Evolutionary conservation across 2,888 invertebrate species (phyloP), one percentile per base, ranked within the genome.

Genomic region (Catonia carolina): DNA sequence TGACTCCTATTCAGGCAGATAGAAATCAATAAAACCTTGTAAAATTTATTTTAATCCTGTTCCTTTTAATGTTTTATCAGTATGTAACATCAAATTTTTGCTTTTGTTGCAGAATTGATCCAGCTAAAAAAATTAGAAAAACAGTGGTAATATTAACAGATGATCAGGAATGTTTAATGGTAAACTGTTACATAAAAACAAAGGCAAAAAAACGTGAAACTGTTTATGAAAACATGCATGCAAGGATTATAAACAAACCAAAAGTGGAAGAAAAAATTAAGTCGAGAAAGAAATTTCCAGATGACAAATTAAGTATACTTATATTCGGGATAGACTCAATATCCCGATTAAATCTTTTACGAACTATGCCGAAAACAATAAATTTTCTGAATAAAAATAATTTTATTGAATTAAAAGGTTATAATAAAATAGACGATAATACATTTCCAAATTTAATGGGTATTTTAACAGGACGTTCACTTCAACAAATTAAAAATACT

Each of bases 401-500:
- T n/a, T n/a, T n/a, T n/a, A n/a, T n/a, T n/a, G n/a, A n/a, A n/a
- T n/a, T n/a, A n/a, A n/a, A n/a, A n/a, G 92, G 88, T 1, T 91
- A 89, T 70, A 78, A 78, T 62, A 80, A 89, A 80, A 80, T 89
- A 60, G 90, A 83, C 5, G 93, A 93, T 67, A 94, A 94, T 67
- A 93, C 93, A 0, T 90, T 88, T 68, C 91, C 94, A 0, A 96
- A 95, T 72, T 72, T 94, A 49, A 85, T 92, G 79, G 89, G 92
- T 0, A 77, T 87, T 45, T 74, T 89, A n/a, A 83, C 86, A 0
- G 94, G 93, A 1, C 76, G 78, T 61, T 79, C 55, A 17, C 41
- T 61, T 2, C 39, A 35, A 3, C 65, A 66, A 48, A 37, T 66
- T 18, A 49, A 37, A 23, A 3, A 35, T 1, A 33, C 31, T n/a